Percentiles rank a stretch among this genome's conserved stretches.
phyloP scores from a whole-genome alignment of 1,140 invertebrate species.

The Drosophila kurseongensis region DNA sequence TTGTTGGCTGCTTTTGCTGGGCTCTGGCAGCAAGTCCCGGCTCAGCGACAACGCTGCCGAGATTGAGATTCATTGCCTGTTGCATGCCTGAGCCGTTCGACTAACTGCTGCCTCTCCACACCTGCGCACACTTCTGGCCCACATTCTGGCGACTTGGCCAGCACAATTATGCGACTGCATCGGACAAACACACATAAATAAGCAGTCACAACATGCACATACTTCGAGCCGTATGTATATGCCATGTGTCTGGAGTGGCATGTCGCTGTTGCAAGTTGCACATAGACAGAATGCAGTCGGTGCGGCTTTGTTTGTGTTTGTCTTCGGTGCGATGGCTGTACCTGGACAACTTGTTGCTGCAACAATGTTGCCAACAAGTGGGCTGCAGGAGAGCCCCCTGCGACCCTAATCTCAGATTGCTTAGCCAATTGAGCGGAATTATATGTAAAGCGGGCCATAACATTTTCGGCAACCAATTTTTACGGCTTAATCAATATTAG shows the following conservation, averaged over 20 bases:
- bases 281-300: slow-evolving; percentile 53
- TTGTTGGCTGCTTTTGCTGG: slow-evolving; percentile 8
- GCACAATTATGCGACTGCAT: slow-evolving; percentile 50
- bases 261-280: slow-evolving; percentile 49
- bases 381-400: neutral
- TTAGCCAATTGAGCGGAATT: slow-evolving; percentile 55
- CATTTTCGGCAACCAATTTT: slow-evolving; percentile 57
- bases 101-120: slow-evolving; percentile 52
- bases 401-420: slow-evolving; percentile 17
- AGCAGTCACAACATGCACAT: slow-evolving; percentile 14
- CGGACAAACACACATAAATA: slow-evolving; percentile 33
- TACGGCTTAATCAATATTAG: slow-evolving; percentile 79
- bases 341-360: slow-evolving; percentile 63
- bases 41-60: slow-evolving; percentile 44
- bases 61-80: slow-evolving; percentile 82
- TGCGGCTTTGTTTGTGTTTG: slow-evolving; percentile 54
- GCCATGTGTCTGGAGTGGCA: slow-evolving; percentile 31
- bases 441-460: slow-evolving; percentile 35
- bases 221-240: slow-evolving; percentile 12
- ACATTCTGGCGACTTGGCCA: slow-evolving; percentile 10
- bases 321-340: slow-evolving; percentile 59
- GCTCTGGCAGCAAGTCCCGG: slow-evolving; percentile 25
- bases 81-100: slow-evolving; percentile 75
- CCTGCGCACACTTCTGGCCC: slow-evolving; percentile 2
- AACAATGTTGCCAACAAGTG: slow-evolving; percentile 56